Evolutionary conservation across 2,797 vertebrate species (phyloP), one percentile per base, ranked within the genome.

Genomic region (Vireo griseus): DNA sequence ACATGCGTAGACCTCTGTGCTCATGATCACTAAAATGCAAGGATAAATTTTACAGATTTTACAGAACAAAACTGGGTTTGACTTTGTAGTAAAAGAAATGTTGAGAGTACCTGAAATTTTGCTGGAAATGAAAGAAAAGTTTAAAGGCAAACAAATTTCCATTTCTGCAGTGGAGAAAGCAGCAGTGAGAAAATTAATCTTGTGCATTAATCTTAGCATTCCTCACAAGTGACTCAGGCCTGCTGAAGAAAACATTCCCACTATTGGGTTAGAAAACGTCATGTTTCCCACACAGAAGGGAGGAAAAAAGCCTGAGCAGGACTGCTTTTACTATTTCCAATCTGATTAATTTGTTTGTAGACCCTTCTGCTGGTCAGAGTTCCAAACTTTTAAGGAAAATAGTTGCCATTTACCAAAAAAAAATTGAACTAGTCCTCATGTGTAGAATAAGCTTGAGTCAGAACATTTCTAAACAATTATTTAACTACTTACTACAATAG

Each of bases 171-270:
- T 5, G n/a, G 50, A 55, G 79, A 94, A 94, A n/a, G 39, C 76
- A 2, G 74, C 86, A 94, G 50, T 87, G 91, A 95, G 77, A 96
- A 76, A 96, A 95, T 92, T 97, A 72, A 97, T 95, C 95, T 95
- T 77, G 61, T 77, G 44, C 91, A 95, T 96, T 96, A 95, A 97
- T 97, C 94, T 97, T 61, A 90, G 94, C 96, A 97, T 97, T 97
- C 95, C 81, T 97, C 71, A 54, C 68, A 76, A 96, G 92, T 97
- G 95, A 97, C 94, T 97, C 95, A 96, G 68, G 76, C 52, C 50
- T 65, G 67, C 65, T 96, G 86, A 88, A 95, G 92, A 94, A 97
- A 96, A 97, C 86, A 94, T 96, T 97, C 95, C 89, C 93, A 96
- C 95, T 96, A 95, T 94, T 54, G 88, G 77, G 96, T 88, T 88